These are phyloP conservation scores for Gambusia holbrooki DNA, from an alignment of 2,113 vertebrate genomes.

Conservation along the genomic window DNA sequence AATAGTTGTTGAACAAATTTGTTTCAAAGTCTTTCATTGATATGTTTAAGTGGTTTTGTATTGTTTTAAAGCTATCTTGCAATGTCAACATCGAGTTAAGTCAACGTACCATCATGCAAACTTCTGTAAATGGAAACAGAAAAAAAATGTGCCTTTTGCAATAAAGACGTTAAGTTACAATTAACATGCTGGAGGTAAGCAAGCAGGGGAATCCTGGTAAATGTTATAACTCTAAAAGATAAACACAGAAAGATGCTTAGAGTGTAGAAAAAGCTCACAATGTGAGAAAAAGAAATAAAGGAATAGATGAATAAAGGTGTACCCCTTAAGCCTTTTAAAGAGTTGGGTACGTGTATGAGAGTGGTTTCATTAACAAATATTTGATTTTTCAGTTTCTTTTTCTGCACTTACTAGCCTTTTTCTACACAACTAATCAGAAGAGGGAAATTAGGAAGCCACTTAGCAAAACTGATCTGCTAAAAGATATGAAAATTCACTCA, in stretches of 20 bases:
- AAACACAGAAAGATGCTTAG: background rate
- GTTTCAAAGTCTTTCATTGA: too few relatives aligned
- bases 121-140: too few relatives aligned
- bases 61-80: too few relatives aligned
- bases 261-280: background rate
- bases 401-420: slow-evolving; percentile 41
- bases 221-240: slow-evolving; percentile 5
- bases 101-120: too few relatives aligned
- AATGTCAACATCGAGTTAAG: too few relatives aligned
- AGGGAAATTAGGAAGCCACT: slow-evolving; percentile 47
- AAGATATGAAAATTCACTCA: slow-evolving; percentile 21
- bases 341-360: slow-evolving; percentile 25
- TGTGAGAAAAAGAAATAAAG: background rate
- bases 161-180: background rate
- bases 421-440: slow-evolving; percentile 46
- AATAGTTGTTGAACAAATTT: too few relatives aligned
- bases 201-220: background rate
- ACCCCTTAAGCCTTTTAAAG: slow-evolving; percentile 54
- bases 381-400: slow-evolving; percentile 46
- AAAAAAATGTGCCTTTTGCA: too few relatives aligned
- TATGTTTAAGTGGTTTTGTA: too few relatives aligned
- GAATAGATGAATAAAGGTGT: slow-evolving; percentile 8
- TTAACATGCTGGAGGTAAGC: background rate
- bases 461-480: slow-evolving; percentile 44
- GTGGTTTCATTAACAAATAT: slow-evolving; percentile 48